Conservation (phyloP, 2,113 vertebrate species). For the Heterotis niloticus region DNA sequence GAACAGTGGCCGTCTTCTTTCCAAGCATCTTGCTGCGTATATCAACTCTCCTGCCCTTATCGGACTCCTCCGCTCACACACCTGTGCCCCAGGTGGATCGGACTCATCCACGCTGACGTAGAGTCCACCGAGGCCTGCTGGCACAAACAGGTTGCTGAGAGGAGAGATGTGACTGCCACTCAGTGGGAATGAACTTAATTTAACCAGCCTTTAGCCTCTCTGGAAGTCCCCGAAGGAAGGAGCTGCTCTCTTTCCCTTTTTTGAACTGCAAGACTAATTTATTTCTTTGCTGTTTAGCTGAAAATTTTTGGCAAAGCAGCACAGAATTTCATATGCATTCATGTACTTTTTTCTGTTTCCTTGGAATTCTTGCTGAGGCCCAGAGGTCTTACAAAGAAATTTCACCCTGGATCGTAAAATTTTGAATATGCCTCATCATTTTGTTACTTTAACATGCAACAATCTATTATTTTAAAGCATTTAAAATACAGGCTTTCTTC, state of each 20-base stretch:
- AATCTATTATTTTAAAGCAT: too few relatives aligned
- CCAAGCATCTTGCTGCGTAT: background rate
- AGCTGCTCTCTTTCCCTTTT: background rate
- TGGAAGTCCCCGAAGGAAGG: background rate
- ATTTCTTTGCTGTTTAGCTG: background rate
- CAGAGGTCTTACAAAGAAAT: background rate
- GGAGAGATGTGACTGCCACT: background rate
- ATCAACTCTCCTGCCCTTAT: background rate
- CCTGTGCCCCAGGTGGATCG: slow-evolving; percentile 18
- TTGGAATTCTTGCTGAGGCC: background rate
- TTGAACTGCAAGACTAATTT: too few relatives aligned
- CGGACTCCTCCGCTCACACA: slow-evolving; percentile 7
- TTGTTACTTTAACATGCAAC: too few relatives aligned
- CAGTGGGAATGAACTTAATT: slow-evolving; percentile 13
- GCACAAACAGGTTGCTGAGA: background rate
- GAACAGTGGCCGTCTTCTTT: slow-evolving; percentile 3
- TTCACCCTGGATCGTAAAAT: too few relatives aligned
- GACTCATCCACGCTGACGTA: background rate
- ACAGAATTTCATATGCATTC: too few relatives aligned
- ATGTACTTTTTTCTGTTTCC: too few relatives aligned
- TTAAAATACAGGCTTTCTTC: too few relatives aligned
- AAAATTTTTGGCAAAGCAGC: background rate
- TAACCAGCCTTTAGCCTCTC: background rate
- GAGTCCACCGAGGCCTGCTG: slow-evolving; percentile 3
- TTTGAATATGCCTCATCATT: too few relatives aligned